phyloP scores from a whole-genome alignment of 2,113 vertebrate genomes.

The Falco punctatus region DNA sequence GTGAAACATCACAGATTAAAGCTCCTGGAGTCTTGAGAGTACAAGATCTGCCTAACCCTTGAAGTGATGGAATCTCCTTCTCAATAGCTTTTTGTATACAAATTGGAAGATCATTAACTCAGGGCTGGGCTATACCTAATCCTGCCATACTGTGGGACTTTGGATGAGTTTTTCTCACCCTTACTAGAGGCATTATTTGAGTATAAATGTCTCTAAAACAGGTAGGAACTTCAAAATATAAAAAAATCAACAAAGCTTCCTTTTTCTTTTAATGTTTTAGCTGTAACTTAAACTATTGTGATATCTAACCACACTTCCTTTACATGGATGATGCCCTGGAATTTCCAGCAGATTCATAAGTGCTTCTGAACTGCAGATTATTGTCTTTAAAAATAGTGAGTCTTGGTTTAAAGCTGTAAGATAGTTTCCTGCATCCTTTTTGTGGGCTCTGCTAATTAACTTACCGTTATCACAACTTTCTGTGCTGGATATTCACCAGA shows the following conservation, averaged over 20 bases:
- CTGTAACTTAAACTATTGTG: background rate
- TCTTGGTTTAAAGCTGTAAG: background rate
- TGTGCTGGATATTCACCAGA: background rate
- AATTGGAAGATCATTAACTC: background rate
- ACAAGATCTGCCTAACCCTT: background rate
- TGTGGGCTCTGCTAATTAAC: background rate
- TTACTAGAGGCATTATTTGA: background rate
- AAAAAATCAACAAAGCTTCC: background rate
- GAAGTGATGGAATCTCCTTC: background rate
- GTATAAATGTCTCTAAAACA: background rate
- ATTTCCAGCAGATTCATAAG: background rate
- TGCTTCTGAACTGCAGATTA: background rate
- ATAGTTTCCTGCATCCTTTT: background rate
- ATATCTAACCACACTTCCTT: background rate
- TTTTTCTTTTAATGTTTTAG: background rate
- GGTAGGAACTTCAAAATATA: background rate
- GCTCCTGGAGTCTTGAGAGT: background rate
- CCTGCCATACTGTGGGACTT: background rate
- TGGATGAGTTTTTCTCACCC: background rate
- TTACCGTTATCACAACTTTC: background rate
- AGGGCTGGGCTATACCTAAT: background rate
- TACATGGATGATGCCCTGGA: background rate
- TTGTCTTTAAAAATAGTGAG: background rate
- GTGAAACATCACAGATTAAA: background rate
- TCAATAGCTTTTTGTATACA: background rate